Conservation (phyloP, 1,140 invertebrate species). For the Drosophila pachea region DNA sequence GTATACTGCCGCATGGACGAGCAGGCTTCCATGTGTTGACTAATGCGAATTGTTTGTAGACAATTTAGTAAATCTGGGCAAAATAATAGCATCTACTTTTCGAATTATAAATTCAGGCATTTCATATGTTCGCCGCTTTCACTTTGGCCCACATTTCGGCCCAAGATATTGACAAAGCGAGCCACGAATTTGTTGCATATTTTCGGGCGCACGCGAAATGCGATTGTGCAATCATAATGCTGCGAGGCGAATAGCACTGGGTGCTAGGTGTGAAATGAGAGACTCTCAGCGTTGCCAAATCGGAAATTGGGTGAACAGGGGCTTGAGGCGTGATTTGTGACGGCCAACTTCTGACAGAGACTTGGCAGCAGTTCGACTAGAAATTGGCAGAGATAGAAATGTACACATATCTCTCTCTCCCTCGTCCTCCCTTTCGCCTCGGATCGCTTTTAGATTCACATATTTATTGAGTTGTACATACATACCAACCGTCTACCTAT, state of each 20-base stretch:
- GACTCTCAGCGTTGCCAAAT: no score
- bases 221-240: conserved; percentile 7
- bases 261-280: background rate
- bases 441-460: background rate
- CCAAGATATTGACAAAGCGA: background rate
- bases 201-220: conserved; percentile 5
- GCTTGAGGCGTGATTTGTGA: no score
- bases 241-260: no score
- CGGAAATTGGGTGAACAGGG: no score
- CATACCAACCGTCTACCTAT: conserved; percentile 4
- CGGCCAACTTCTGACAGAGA: no score
- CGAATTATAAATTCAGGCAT: background rate
- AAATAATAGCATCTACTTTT: conserved; percentile 3
- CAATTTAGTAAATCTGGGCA: background rate
- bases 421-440: no score
- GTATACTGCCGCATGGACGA: conserved; percentile 24
- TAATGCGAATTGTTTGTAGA: conserved; percentile 24
- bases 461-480: conserved; percentile 5
- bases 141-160: conserved; percentile 43
- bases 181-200: conserved; percentile 20
- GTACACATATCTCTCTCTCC: no score
- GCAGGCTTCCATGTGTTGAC: conserved; percentile 10
- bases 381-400: no score
- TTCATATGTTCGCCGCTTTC: background rate
- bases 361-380: no score